Conservation (phyloP, 2,888 invertebrate species). For the Pachycephus smyrnensis region DNA sequence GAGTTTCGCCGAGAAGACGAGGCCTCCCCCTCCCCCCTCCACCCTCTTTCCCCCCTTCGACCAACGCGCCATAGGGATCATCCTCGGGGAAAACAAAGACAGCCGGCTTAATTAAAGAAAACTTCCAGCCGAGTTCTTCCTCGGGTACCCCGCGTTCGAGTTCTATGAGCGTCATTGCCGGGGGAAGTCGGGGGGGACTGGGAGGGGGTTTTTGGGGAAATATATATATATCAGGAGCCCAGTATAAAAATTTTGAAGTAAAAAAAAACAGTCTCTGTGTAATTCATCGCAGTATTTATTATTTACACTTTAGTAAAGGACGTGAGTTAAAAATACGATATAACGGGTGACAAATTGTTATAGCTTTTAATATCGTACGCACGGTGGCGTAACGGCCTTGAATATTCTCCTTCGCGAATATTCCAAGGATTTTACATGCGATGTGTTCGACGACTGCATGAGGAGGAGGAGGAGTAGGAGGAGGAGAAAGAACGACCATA, state of each 20-base stretch:
- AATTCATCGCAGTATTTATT: not conserved
- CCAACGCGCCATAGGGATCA: not conserved
- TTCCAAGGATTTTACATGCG: not conserved
- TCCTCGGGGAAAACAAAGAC: not conserved
- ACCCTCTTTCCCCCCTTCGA: not conserved
- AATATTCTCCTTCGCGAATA: not conserved
- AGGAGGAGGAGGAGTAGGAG: no score
- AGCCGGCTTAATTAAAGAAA: not conserved
- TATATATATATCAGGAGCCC: no score
- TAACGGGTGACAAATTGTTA: not conserved
- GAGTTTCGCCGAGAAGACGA: conserved; percentile 15
- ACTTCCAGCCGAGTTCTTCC: not conserved
- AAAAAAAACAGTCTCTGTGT: not conserved
- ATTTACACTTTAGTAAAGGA: not conserved
- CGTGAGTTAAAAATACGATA: not conserved
- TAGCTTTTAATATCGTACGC: not conserved
- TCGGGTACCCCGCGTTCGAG: not conserved
- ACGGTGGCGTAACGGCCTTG: not conserved
- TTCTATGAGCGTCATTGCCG: not conserved
- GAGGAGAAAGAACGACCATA: not conserved
- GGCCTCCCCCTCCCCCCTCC: no score
- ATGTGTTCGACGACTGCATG: no score
- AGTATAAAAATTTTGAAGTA: not conserved
- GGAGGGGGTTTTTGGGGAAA: no score
- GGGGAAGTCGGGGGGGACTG: not conserved